These are phyloP conservation scores for Palythoa caribaeorum DNA, from an alignment of 92 coral and sea anemone species.

Conservation along the genomic window DNA sequence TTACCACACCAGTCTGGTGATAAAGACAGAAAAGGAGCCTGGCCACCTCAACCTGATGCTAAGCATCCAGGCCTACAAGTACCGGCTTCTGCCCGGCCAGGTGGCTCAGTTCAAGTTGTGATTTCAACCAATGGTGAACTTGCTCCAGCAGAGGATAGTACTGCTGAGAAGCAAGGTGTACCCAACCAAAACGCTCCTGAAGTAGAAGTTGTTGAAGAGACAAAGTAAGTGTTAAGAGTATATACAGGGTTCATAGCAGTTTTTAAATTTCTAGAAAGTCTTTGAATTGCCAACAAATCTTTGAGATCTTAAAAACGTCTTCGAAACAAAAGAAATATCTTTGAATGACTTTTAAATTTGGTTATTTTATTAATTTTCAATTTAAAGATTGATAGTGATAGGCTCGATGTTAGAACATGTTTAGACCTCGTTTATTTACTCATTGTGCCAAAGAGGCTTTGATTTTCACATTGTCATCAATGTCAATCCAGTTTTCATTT, in stretches of 20 bases:
- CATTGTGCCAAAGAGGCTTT: too few species aligned
- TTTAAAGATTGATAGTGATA: too few species aligned
- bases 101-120: conserved; percentile 97
- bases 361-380: too few species aligned
- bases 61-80: conserved; percentile 83
- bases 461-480: too few species aligned
- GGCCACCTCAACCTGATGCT: conserved; percentile 79
- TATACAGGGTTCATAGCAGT: not conserved
- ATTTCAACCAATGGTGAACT: conserved; percentile 97
- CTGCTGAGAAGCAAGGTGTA: conserved; percentile 73
- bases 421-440: too few species aligned
- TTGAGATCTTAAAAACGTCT: too few species aligned
- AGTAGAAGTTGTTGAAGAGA: conserved; percentile 98
- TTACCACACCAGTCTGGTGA: conserved; percentile 69
- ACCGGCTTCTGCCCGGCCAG: conserved; percentile 80
- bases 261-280: too few species aligned
- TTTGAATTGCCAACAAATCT: too few species aligned
- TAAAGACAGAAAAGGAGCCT: conserved; percentile 91
- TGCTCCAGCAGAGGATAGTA: conserved; percentile 81
- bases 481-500: too few species aligned
- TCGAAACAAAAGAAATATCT: too few species aligned
- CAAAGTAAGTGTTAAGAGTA: conserved; percentile 75
- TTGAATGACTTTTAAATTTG: too few species aligned
- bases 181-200: conserved; percentile 86
- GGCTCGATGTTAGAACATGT: too few species aligned